A percentile compares a stretch with the other conserved stretches of the same genome.
Evolutionary conservation across 1,140 invertebrate species (phyloP).

Genomic region (Ylistrum balloti): DNA sequence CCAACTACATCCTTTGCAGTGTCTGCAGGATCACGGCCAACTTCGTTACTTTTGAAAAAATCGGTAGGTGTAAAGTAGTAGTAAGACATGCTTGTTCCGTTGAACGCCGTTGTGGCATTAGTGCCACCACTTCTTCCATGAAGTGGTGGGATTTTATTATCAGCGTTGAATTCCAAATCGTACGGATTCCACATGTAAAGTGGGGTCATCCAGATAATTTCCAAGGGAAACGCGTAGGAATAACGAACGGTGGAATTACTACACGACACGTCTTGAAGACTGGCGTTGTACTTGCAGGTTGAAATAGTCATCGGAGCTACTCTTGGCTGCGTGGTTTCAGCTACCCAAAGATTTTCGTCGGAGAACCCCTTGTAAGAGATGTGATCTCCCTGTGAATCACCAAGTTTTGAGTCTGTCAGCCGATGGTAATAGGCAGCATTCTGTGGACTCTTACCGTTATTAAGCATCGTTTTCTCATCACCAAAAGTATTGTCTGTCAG

Average conservation of each 20-base stretch:
- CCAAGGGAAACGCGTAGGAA: conserved; percentile 71
- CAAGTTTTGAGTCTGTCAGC: background rate
- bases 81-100: conserved; percentile 62
- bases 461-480: background rate
- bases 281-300: conserved; percentile 46
- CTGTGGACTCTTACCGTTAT: background rate
- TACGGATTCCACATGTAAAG: conserved; percentile 71
- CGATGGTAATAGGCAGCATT: conserved; percentile 60
- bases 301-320: conserved; percentile 54
- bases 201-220: conserved; percentile 71
- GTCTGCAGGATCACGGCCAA: conserved; percentile 63
- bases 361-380: conserved; percentile 55
- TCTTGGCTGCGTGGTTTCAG: conserved; percentile 59
- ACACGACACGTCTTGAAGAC: conserved; percentile 37
- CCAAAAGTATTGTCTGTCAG: conserved; percentile 40
- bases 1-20: conserved; percentile 63
- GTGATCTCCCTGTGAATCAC: conserved; percentile 47
- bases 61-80: conserved; percentile 68
- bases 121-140: conserved; percentile 49
- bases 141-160: background rate
- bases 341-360: conserved; percentile 61
- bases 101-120: conserved; percentile 59
- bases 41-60: conserved; percentile 63
- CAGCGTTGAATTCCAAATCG: conserved; percentile 47
- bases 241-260: conserved; percentile 43